These are phyloP conservation scores for Myripristis jacobus DNA, from an alignment of 2,797 vertebrate genomes.

Conservation along the genomic window DNA sequence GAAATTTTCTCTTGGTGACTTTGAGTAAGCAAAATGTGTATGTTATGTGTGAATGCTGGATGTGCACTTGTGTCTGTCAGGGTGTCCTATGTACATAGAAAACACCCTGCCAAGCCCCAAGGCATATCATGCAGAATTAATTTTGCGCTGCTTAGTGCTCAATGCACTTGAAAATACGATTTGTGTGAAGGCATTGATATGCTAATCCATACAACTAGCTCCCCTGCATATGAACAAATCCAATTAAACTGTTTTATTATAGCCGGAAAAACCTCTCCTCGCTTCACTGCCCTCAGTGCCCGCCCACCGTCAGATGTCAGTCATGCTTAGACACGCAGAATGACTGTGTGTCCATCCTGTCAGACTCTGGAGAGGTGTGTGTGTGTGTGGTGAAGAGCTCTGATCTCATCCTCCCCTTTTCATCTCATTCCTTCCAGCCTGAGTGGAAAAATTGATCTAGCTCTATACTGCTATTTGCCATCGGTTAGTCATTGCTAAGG, in stretches of 20 bases:
- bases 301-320: conserved; percentile 76
- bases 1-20: conserved; percentile 11
- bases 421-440: conserved; percentile 12
- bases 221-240: conserved; percentile 86
- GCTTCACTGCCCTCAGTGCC: conserved; percentile 80
- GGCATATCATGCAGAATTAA: conserved; percentile 86
- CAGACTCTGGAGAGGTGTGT: conserved; percentile 12
- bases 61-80: conserved; percentile 50
- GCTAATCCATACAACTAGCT: conserved; percentile 87
- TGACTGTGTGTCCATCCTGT: conserved; percentile 56
- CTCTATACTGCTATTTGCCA: background rate
- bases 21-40: background rate
- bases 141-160: conserved; percentile 86
- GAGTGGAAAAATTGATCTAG: background rate
- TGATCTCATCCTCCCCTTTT: conserved; percentile 19
- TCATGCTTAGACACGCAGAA: conserved; percentile 72
- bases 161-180: conserved; percentile 88
- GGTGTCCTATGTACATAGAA: conserved; percentile 59
- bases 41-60: conserved; percentile 33
- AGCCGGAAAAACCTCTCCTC: conserved; percentile 78
- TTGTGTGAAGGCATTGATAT: conserved; percentile 89
- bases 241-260: conserved; percentile 89
- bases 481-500: background rate
- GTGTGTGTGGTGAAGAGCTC: conserved; percentile 3
- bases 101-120: conserved; percentile 68